Conservation (phyloP, 2,113 vertebrate species). For the Mionectes macconnelli region DNA sequence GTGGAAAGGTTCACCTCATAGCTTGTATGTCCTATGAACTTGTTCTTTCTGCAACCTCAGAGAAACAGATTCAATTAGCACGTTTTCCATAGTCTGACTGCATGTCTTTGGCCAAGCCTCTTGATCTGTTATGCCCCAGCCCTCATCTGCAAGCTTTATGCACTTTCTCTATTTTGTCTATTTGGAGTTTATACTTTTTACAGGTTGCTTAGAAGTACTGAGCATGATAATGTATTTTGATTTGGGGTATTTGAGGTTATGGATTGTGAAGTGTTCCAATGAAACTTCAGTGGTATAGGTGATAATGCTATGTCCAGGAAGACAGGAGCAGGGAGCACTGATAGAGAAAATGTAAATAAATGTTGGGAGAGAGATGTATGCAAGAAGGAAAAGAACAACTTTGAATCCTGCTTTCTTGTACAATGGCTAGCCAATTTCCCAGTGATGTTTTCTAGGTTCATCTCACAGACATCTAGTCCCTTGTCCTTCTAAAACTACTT, state of each 20-base stretch:
- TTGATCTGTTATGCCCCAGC: background rate
- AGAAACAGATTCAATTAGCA: background rate
- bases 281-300: background rate
- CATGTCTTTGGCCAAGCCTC: background rate
- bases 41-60: background rate
- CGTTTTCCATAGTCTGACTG: background rate
- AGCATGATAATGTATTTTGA: background rate
- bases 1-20: background rate
- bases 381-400: background rate
- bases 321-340: background rate
- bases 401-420: background rate
- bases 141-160: background rate
- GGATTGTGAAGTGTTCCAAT: background rate
- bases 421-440: background rate
- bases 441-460: background rate
- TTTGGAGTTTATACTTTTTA: background rate
- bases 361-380: background rate
- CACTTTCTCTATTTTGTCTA: background rate
- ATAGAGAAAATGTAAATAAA: background rate
- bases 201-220: background rate
- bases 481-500: background rate
- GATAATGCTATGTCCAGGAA: background rate
- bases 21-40: background rate
- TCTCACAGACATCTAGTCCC: background rate
- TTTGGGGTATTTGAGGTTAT: background rate